phyloP scores from a whole-genome alignment of 2,888 invertebrate genomes.

The Sinhomidia bicolor region DNA sequence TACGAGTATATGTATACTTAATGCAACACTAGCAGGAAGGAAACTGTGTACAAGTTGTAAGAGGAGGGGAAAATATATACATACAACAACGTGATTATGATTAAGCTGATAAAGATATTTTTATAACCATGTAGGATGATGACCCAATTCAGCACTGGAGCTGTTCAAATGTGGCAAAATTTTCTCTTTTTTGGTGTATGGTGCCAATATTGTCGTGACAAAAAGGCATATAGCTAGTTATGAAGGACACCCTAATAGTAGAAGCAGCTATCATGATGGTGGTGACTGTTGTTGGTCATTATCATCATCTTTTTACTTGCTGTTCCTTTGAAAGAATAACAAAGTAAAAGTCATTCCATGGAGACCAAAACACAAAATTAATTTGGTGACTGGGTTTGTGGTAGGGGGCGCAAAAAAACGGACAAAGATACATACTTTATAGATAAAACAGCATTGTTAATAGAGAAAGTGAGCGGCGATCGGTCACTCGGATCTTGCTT shows the following conservation, averaged over 20 bases:
- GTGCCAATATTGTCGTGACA: too few relatives aligned
- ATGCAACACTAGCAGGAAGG: neutral
- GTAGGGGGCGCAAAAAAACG: too few relatives aligned
- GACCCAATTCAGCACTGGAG: neutral
- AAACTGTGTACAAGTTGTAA: neutral
- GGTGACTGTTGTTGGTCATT: neutral
- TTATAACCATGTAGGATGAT: neutral
- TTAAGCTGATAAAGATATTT: neutral
- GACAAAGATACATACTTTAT: too few relatives aligned
- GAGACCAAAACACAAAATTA: too few relatives aligned
- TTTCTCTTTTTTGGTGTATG: too few relatives aligned
- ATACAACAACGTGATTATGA: neutral
- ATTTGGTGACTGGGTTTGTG: too few relatives aligned
- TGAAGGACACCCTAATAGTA: neutral
- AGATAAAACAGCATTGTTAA: too few relatives aligned
- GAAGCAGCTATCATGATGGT: neutral
- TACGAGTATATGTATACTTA: too few relatives aligned
- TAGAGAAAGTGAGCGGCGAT: too few relatives aligned
- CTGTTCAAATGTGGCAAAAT: neutral
- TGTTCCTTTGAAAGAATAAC: slow-evolving; percentile 1
- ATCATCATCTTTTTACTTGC: neutral
- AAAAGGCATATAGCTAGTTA: too few relatives aligned
- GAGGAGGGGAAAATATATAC: neutral
- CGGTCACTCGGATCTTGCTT: too few relatives aligned
- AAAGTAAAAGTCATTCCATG: too few relatives aligned